phyloP scores from a whole-genome alignment of 2,113 vertebrate species.

The Spilogale gracilis region DNA sequence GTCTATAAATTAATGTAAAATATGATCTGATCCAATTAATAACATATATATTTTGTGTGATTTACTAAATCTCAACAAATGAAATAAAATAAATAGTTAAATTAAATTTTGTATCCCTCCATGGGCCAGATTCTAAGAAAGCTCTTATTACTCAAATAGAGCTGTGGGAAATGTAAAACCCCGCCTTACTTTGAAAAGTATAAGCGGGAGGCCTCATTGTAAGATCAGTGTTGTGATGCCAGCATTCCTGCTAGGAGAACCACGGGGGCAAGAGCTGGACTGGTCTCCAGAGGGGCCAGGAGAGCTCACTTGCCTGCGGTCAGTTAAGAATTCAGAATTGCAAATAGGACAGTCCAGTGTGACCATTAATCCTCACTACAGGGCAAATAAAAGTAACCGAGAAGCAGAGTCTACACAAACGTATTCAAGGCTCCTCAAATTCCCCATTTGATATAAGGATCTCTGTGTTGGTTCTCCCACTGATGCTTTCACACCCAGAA shows the following conservation, averaged over 20 bases:
- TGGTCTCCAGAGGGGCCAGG: not conserved
- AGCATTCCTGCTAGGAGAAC: too few relatives aligned
- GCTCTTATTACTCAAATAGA: not conserved
- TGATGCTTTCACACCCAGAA: not conserved
- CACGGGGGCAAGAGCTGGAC: fast-evolving
- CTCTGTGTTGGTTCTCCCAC: not conserved
- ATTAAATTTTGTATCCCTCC: conserved; percentile 52
- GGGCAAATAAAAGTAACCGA: not conserved
- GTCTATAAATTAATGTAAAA: conserved; percentile 79
- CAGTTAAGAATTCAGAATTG: not conserved
- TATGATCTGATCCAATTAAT: conserved; percentile 72
- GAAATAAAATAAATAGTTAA: conserved; percentile 52
- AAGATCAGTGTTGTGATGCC: not conserved
- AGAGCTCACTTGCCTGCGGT: not conserved
- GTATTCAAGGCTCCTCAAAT: not conserved
- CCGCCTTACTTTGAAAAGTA: not conserved
- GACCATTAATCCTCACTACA: not conserved
- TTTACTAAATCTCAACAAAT: conserved; percentile 59
- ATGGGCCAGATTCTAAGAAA: conserved; percentile 29
- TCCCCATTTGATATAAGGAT: not conserved
- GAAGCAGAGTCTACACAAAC: not conserved
- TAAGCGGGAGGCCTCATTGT: not conserved
- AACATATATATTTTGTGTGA: conserved; percentile 64
- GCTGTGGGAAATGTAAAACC: not conserved
- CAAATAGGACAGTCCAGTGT: not conserved